phyloP scores from a whole-genome alignment of 2,888 invertebrate genomes.

The Pachydiplax longipennis region DNA sequence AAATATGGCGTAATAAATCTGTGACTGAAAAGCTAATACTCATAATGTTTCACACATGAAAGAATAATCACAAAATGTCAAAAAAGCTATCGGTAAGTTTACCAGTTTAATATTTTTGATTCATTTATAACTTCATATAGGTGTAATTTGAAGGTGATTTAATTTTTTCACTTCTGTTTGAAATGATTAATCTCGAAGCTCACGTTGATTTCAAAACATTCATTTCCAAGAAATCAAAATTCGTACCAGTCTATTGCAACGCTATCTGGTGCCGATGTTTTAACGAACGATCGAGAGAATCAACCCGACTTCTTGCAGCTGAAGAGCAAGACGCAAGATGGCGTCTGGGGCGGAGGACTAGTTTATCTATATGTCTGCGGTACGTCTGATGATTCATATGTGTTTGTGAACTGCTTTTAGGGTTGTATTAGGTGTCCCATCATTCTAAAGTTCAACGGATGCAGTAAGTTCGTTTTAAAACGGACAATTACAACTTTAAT shows the following conservation, averaged over 20 bases:
- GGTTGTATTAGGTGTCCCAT: not conserved
- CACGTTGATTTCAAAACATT: not conserved
- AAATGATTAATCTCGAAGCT: too few species aligned
- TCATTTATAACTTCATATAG: too few species aligned
- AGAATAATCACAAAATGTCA: too few species aligned
- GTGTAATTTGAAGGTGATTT: too few species aligned
- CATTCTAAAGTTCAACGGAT: constrained; percentile 12
- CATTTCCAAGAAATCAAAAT: not conserved
- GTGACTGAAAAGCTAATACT: too few species aligned
- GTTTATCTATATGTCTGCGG: not conserved
- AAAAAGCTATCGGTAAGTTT: too few species aligned
- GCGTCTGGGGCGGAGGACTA: constrained; percentile 48
- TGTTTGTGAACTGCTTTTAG: not conserved
- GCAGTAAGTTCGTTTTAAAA: constrained; percentile 5
- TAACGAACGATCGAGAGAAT: constrained; percentile 23
- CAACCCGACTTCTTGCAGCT: constrained; percentile 44
- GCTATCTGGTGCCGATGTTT: not conserved
- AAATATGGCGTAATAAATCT: too few species aligned
- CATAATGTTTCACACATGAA: too few species aligned
- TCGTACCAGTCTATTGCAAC: not conserved
- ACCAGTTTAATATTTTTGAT: too few species aligned
- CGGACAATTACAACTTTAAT: not conserved
- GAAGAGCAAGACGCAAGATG: constrained; percentile 48
- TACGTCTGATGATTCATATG: not conserved
- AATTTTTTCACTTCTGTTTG: too few species aligned